Percentiles rank a stretch among this genome's conserved stretches.
phyloP scores from a whole-genome alignment of 2,888 invertebrate species.

The Drosophila stalkeri region DNA sequence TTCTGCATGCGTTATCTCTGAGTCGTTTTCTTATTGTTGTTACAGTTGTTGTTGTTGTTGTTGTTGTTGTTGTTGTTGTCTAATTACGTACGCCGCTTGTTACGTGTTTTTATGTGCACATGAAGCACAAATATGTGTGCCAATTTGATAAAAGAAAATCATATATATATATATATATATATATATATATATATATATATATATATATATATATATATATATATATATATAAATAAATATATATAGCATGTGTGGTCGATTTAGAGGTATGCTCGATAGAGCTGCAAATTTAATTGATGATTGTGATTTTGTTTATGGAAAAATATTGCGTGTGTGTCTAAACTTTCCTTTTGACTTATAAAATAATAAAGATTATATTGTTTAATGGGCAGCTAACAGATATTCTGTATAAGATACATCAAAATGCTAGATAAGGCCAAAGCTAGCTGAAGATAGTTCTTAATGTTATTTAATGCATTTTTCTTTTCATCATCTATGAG shows the following conservation, averaged over 20 bases:
- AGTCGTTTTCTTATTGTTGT: conserved; percentile 11
- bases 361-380: neutral
- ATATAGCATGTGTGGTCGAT: neutral
- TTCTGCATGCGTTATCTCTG: conserved; percentile 28
- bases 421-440: neutral
- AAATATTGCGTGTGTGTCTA: neutral
- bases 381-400: neutral
- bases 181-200: neutral
- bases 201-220: neutral
- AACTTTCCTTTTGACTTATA: neutral
- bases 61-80: conserved; percentile 30
- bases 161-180: neutral
- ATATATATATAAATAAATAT: neutral
- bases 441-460: neutral
- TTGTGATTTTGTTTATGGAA: conserved; percentile 2
- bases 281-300: neutral
- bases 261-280: neutral
- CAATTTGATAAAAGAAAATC: conserved; percentile 66
- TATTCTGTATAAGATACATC: neutral
- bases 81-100: conserved; percentile 40
- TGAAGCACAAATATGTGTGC: conserved; percentile 57
- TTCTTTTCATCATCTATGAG: no score
- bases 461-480: no score
- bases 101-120: conserved; percentile 11
- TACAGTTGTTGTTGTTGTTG: conserved; percentile 16